Conservation (phyloP, 2,888 invertebrate species). For the Drosophila dives region DNA sequence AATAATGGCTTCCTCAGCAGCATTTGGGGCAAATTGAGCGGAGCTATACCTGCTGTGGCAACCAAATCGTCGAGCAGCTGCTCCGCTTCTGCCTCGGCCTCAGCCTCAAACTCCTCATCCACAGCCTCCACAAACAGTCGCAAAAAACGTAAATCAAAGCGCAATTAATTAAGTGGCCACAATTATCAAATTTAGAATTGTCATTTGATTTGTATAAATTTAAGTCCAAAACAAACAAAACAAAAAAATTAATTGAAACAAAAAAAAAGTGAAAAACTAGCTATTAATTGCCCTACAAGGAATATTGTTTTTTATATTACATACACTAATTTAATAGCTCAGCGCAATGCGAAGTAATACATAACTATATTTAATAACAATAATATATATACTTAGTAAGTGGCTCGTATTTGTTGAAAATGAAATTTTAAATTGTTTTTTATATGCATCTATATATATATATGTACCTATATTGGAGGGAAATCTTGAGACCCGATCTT, state of each 20-base stretch:
- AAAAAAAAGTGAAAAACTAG: conserved; percentile 43
- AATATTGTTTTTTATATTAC: conserved; percentile 69
- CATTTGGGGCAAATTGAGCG: conserved; percentile 68
- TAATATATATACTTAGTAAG: conserved; percentile 58
- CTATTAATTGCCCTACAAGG: conserved; percentile 61
- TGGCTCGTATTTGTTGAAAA: conserved; percentile 66
- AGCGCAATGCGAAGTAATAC: conserved; percentile 51
- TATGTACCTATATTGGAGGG: conserved; percentile 30
- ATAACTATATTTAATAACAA: conserved; percentile 47
- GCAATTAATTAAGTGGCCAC: conserved; percentile 57
- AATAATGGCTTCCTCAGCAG: conserved; percentile 56
- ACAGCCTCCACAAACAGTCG: conserved; percentile 62
- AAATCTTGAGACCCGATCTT: conserved; percentile 37
- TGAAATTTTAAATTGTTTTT: conserved; percentile 74
- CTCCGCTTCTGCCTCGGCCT: conserved; percentile 2
- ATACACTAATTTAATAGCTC: conserved; percentile 63
- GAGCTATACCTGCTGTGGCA: conserved; percentile 20
- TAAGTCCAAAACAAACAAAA: conserved; percentile 35
- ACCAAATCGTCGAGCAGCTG: conserved; percentile 20
- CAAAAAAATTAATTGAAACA: conserved; percentile 21
- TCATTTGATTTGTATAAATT: conserved; percentile 67
- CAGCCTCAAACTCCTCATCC: conserved; percentile 29
- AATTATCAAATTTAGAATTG: conserved; percentile 31
- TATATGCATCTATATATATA: conserved; percentile 47
- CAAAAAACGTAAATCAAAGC: conserved; percentile 81